Percentiles rank a stretch among this genome's conserved stretches.
Evolutionary conservation across 1,140 invertebrate species (phyloP).

Genomic region (Aplysia californica): DNA sequence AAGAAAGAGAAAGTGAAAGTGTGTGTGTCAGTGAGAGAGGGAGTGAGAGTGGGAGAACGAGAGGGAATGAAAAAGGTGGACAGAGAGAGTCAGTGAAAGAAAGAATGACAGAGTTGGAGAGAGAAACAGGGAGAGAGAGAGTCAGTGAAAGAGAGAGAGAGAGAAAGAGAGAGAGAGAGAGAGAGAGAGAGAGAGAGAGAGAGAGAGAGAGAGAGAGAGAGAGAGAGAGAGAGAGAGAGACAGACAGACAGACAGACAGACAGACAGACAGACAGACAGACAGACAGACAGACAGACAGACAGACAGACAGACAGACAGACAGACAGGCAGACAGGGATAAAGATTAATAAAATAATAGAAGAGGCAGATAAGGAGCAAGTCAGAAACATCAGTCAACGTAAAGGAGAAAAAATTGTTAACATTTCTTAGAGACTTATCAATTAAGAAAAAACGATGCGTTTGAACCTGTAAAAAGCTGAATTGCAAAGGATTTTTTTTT

Average conservation of each 20-base stretch:
- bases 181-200: conserved; percentile 3
- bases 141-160: background rate
- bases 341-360: background rate
- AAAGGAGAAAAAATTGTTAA: no score
- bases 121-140: conserved; percentile 3
- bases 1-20: no score
- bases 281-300: background rate
- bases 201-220: no score
- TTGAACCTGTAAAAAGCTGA: no score
- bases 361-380: background rate
- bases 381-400: no score
- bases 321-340: background rate
- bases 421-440: background rate
- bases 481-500: no score
- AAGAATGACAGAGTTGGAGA: no score
- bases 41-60: background rate
- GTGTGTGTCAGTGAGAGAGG: no score
- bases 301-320: background rate
- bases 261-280: background rate
- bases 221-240: background rate
- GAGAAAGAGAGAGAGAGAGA: conserved; percentile 3
- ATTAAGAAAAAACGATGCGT: background rate
- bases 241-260: background rate
- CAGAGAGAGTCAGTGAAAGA: no score
- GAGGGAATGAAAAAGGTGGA: background rate